Evolutionary conservation across 2,797 vertebrate genomes (phyloP).

Genomic region (Hypotaenidia philippensis): DNA sequence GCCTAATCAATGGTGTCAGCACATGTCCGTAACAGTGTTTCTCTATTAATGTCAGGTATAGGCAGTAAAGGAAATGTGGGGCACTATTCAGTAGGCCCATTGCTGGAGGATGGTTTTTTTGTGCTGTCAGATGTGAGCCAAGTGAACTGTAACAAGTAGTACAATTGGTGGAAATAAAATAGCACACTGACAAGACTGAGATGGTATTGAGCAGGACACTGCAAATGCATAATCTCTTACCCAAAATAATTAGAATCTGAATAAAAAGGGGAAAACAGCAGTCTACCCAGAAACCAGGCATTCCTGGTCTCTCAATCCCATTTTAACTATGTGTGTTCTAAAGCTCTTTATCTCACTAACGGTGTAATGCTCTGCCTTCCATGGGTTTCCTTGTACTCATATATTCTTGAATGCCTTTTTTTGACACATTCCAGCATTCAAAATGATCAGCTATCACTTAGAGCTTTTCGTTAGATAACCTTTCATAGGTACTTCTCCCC

Average conservation of each 20-base stretch:
- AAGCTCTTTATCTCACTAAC: not conserved
- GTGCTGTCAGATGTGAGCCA: constrained; percentile 22
- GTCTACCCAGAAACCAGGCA: not conserved
- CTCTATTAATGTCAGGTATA: constrained; percentile 7
- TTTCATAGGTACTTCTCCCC: not conserved
- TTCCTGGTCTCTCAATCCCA: not conserved
- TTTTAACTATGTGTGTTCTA: not conserved
- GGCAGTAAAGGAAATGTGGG: not conserved
- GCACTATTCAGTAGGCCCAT: not conserved
- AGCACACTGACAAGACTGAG: not conserved
- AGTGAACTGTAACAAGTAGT: constrained; percentile 34
- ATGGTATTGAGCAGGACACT: not conserved
- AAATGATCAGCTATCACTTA: not conserved
- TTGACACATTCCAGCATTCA: not conserved
- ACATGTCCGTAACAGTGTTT: constrained; percentile 21
- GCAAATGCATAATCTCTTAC: not conserved
- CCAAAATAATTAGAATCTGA: not conserved
- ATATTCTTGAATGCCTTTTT: not conserved
- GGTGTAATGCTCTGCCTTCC: not conserved
- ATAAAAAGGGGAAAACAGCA: not conserved
- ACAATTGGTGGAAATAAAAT: constrained; percentile 29
- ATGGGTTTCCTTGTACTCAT: not conserved
- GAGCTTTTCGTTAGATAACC: not conserved
- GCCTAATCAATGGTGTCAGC: constrained; percentile 39
- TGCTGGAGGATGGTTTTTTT: not conserved